These are phyloP conservation scores for Drosophila carrolli DNA, from an alignment of 1,140 invertebrate species.

Conservation along the genomic window DNA sequence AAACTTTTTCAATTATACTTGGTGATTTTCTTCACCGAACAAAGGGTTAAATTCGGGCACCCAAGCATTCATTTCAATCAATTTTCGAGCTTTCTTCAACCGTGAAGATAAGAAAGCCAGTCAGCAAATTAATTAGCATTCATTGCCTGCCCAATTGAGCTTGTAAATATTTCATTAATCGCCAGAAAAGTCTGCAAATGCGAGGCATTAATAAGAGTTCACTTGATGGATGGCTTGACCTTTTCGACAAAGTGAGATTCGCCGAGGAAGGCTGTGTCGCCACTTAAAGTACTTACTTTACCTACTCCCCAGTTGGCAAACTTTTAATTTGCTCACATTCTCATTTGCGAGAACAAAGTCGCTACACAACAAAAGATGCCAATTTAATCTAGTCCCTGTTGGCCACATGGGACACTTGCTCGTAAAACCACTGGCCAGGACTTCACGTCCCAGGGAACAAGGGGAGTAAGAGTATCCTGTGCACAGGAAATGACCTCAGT, in stretches of 20 bases:
- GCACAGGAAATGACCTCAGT: conserved; percentile 81
- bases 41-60: conserved; percentile 51
- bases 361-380: conserved; percentile 83
- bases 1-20: conserved; percentile 78
- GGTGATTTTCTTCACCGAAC: conserved; percentile 14
- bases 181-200: conserved; percentile 14
- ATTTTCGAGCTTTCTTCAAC: conserved; percentile 47
- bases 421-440: conserved; percentile 68
- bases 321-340: conserved; percentile 76
- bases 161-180: conserved; percentile 82
- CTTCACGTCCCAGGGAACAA: neutral
- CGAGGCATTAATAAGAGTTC: conserved; percentile 61
- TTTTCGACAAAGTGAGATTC: neutral
- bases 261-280: neutral
- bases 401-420: conserved; percentile 81
- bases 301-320: conserved; percentile 51
- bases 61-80: conserved; percentile 47
- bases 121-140: conserved; percentile 75
- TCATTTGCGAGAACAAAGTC: conserved; percentile 80
- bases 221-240: conserved; percentile 55
- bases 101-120: conserved; percentile 66
- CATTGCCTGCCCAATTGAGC: conserved; percentile 74
- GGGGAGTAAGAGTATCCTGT: conserved; percentile 12
- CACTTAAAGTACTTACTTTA: conserved; percentile 5
- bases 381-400: conserved; percentile 83